Evolutionary conservation across 2,797 vertebrate genomes (phyloP).

Genomic region (Ceyx erithaca): DNA sequence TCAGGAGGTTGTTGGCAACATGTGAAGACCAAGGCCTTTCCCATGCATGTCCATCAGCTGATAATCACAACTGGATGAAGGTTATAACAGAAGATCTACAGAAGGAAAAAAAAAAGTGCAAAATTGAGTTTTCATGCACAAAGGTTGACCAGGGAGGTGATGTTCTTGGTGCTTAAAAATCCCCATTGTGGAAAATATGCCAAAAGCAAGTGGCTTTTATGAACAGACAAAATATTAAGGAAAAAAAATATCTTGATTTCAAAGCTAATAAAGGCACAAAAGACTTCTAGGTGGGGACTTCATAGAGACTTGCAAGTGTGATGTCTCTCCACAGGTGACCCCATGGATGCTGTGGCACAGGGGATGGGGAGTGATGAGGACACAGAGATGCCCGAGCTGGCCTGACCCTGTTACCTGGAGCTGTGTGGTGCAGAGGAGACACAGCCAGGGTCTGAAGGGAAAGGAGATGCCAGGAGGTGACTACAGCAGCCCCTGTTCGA

Average conservation of each 20-base stretch:
- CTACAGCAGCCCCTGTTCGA: background rate
- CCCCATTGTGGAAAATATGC: background rate
- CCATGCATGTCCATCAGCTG: background rate
- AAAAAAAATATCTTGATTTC: background rate
- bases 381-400: accelerated
- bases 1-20: background rate
- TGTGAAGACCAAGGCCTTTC: background rate
- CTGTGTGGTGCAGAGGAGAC: accelerated
- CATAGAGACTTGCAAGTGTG: background rate
- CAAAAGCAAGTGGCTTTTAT: background rate
- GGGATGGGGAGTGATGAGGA: background rate
- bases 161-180: background rate
- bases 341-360: accelerated
- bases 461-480: background rate
- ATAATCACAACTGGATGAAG: accelerated
- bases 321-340: background rate
- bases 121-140: background rate
- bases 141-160: background rate
- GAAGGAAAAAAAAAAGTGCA: background rate
- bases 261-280: accelerated
- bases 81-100: background rate
- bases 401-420: background rate
- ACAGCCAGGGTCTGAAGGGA: background rate
- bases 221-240: background rate
- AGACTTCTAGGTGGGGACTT: background rate